Evolutionary conservation across 2,888 invertebrate species (phyloP).

Genomic region (Lacanobia wlatinum): DNA sequence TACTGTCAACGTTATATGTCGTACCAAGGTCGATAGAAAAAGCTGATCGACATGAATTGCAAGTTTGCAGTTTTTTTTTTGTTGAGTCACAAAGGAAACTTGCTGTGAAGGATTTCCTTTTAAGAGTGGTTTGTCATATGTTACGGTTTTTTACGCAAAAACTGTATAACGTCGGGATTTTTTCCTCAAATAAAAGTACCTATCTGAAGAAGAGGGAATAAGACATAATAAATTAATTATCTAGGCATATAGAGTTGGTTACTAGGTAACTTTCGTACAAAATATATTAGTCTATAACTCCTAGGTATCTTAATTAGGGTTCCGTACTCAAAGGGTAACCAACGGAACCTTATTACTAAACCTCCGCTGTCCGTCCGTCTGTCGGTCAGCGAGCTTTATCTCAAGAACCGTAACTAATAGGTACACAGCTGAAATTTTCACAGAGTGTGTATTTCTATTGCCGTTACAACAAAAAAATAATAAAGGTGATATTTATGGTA

Average conservation of each 20-base stretch:
- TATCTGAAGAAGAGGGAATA: neutral
- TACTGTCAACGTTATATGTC: conserved; percentile 40
- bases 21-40: conserved; percentile 60
- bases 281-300: neutral
- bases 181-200: neutral
- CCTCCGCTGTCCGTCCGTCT: too few relatives aligned
- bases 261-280: too few relatives aligned
- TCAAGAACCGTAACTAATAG: too few relatives aligned
- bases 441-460: too few relatives aligned
- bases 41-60: conserved; percentile 30
- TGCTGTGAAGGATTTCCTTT: conserved; percentile 23
- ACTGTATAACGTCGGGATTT: neutral
- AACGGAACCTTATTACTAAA: too few relatives aligned
- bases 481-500: too few relatives aligned
- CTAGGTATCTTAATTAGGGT: neutral
- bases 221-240: neutral
- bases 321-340: too few relatives aligned
- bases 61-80: conserved; percentile 28
- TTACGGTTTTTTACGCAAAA: conserved; percentile 5
- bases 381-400: too few relatives aligned
- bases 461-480: too few relatives aligned
- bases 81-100: neutral
- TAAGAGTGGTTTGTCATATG: neutral
- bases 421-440: too few relatives aligned
- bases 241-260: neutral